Evolutionary conservation across 2,888 invertebrate genomes (phyloP), one percentile per base, ranked within the genome.

Genomic region (Dicyrtomina minuta): DNA sequence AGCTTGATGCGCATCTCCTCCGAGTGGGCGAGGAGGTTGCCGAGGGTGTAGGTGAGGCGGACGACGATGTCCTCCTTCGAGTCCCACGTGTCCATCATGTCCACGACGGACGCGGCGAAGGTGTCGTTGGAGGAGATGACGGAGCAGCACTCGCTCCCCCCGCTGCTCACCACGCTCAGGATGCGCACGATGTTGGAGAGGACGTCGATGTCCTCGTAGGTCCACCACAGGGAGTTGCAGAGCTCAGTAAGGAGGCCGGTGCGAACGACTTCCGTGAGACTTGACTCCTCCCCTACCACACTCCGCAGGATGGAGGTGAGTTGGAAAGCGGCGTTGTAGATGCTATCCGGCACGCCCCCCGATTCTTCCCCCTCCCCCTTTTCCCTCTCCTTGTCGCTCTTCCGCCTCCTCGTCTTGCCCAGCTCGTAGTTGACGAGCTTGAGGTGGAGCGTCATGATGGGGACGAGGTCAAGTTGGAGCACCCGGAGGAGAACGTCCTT

Each of bases 241-340:
- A 78, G 70, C 53, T 77, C 74, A 5, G 72, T 72, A 22, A 78
- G 56, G 22, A 77, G 75, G 10, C 78, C 77, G 66, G 72, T 75
- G 46, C 68, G 27, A 0, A 72, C 72, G 4, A 77, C 76, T n/a
- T 64, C 12, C 15, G 59, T 61, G n/a, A 78, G 64, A 53, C 61
- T 70, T 20, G 73, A 67, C 33, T 75, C 75, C 55, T 77, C 74
- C 10, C 78, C 78, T 5, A 78, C 77, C 1, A 78, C 74, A 64
- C 73, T 77, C 17, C 78, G 71, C 46, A 78, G 68, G 68, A 78
- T 78, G 51, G 78, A 78, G 46, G 78, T 78, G 67, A 78, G 71
- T 64, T 77, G 78, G 60, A 77, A 77, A 4, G 71, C 73, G 24
- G 74, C 77, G 51, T 76, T 77, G 65, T 74, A 72, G 56, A 76